Evolutionary conservation across 2,888 invertebrate species (phyloP).

Genomic region (Acrobasis repandana): DNA sequence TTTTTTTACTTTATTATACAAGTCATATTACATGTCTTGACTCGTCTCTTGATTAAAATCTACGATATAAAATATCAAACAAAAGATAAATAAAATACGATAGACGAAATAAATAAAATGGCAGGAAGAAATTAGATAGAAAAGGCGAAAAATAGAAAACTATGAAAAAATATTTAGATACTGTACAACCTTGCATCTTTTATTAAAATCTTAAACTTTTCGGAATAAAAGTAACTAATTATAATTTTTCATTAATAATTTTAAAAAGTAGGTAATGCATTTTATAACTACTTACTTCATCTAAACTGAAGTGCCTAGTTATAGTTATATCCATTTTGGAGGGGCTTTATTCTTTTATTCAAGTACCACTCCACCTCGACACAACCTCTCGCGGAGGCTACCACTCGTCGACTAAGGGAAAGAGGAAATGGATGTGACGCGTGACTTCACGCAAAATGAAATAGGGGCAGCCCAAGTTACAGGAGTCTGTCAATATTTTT

Average conservation of each 20-base stretch:
- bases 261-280: not conserved
- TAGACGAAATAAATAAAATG: too few relatives aligned
- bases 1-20: too few relatives aligned
- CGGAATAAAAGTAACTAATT: slow-evolving; percentile 21
- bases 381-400: slow-evolving; percentile 42
- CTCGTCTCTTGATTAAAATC: too few relatives aligned
- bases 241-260: not conserved
- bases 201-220: too few relatives aligned
- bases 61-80: too few relatives aligned
- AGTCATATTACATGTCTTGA: too few relatives aligned
- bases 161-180: too few relatives aligned
- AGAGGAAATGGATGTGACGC: slow-evolving; percentile 48
- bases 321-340: slow-evolving; percentile 72
- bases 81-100: too few relatives aligned
- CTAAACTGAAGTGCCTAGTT: slow-evolving; percentile 77
- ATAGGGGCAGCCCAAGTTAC: slow-evolving; percentile 45
- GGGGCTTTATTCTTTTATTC: slow-evolving; percentile 3
- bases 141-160: too few relatives aligned
- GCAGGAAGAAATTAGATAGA: too few relatives aligned
- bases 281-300: slow-evolving; percentile 66
- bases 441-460: slow-evolving; percentile 40
- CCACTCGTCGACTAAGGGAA: slow-evolving; percentile 53
- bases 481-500: not conserved
- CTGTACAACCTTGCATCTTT: too few relatives aligned
- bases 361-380: not conserved